These are phyloP conservation scores for Stichodactyla helianthus DNA, from an alignment of 64 coral and sea anemone species.

Conservation along the genomic window DNA sequence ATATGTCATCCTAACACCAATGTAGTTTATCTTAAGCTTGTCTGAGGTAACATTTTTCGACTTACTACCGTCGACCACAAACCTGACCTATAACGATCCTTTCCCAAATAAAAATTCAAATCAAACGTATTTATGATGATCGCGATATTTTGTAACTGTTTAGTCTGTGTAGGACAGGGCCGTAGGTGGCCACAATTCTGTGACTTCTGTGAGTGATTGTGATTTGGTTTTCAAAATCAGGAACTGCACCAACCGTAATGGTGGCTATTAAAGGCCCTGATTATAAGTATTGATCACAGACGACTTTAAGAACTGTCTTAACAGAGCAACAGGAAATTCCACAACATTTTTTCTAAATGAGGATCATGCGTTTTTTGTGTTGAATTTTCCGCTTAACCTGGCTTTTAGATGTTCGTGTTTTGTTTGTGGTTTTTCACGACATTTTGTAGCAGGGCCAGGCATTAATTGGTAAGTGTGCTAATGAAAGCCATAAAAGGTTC, in stretches of 20 bases:
- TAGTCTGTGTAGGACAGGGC: too few species aligned
- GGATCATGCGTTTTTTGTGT: too few species aligned
- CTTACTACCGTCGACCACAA: background rate
- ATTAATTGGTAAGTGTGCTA: background rate
- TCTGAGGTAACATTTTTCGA: background rate
- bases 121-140: background rate
- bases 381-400: background rate
- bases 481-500: conserved; percentile 1
- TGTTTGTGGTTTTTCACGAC: background rate
- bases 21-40: background rate
- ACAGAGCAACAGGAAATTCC: too few species aligned
- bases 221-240: too few species aligned
- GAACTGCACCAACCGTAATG: too few species aligned
- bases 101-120: background rate
- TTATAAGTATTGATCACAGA: too few species aligned
- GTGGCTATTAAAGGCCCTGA: too few species aligned
- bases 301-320: too few species aligned
- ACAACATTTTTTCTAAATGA: too few species aligned
- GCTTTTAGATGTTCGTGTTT: background rate
- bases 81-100: background rate
- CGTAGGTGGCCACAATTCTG: too few species aligned
- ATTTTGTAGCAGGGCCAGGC: background rate
- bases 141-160: too few species aligned
- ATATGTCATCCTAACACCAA: background rate
- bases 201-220: too few species aligned